Evolutionary conservation across 2,113 vertebrate genomes (phyloP), one percentile per base, ranked within the genome.

Genomic region (Daubentonia madagascariensis): DNA sequence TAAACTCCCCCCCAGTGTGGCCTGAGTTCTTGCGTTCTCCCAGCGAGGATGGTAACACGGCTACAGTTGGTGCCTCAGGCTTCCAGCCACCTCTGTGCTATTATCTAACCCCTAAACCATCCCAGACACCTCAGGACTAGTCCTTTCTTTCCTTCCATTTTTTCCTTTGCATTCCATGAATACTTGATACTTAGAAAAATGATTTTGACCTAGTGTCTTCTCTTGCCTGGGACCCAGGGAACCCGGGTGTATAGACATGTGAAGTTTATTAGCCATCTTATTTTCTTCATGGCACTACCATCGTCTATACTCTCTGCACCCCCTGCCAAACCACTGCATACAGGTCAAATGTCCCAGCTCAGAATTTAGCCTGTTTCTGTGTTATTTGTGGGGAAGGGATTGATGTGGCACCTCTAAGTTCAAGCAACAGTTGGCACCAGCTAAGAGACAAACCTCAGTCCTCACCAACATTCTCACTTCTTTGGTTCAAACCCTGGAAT

Each of bases 171-270:
- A n/a, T 7, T 72, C 68, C 23, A 3, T 25, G 16, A 70, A 50
- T 48, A 40, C 28, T 5, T 25, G 73, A 40, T 0, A 13, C 18
- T 84, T 28, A 37, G 45, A 52, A 28, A 80, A 90, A 16, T 0
- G 2, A 23, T 54, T 75, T 75, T 45, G 22, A 35, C 40, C 32
- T 54, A 8, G 16, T 61, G 35, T 70, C 50, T 59, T 61, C 59
- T n/a, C 37, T 68, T 1, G 2, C 25, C 35, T 9, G 8, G 45
- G 28, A 3, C 20, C 20, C 48, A 8, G 28, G 59, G 37, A 67
- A 14, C 48, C 28, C 25, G n/a, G 37, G 8, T 6, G 6, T 1
- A 1, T 50, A 50, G 25, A 22, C 16, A 18, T 4, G 45, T 5
- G 28, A 63, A 63, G 61, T 25, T n/a, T 25, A 18, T 48, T 14